A percentile compares a stretch with the other conserved stretches of the same genome.
Evolutionary conservation across 2,797 vertebrate genomes (phyloP).

Genomic region (Melanotaenia boesemani): DNA sequence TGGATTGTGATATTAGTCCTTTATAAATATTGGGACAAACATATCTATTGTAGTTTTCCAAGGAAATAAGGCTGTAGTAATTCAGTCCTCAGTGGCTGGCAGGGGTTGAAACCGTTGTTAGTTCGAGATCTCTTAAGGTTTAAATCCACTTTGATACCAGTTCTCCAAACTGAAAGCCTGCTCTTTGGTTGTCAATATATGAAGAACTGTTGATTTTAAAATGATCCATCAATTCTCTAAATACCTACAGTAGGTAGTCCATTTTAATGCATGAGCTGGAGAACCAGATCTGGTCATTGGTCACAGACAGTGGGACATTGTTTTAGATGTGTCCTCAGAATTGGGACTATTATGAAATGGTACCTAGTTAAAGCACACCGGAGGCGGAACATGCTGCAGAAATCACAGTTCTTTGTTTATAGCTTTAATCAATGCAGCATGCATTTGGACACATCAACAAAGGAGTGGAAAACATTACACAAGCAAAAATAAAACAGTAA

Average conservation of each 20-base stretch:
- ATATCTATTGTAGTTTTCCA: not conserved
- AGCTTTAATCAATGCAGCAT: not conserved
- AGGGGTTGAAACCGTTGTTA: not conserved
- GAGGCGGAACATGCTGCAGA: not conserved
- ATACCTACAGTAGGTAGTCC: not conserved
- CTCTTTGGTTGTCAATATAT: not conserved
- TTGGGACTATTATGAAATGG: not conserved
- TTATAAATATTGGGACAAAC: not conserved
- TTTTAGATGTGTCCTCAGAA: not conserved
- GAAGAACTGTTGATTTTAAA: not conserved
- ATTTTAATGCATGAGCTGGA: not conserved
- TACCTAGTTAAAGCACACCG: not conserved
- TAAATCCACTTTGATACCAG: not conserved
- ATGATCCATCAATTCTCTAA: not conserved
- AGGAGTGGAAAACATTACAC: not conserved
- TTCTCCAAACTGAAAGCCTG: not conserved
- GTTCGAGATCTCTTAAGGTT: not conserved
- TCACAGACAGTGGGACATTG: not conserved
- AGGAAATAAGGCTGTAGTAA: not conserved
- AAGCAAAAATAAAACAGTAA: not conserved
- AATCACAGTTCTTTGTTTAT: not conserved
- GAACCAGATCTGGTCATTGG: not conserved
- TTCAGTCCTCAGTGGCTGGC: not conserved
- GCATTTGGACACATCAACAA: constrained; percentile 1
- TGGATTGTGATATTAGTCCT: not conserved